phyloP scores from a whole-genome alignment of 2,888 invertebrate genomes.

The Drosophila lutescens region DNA sequence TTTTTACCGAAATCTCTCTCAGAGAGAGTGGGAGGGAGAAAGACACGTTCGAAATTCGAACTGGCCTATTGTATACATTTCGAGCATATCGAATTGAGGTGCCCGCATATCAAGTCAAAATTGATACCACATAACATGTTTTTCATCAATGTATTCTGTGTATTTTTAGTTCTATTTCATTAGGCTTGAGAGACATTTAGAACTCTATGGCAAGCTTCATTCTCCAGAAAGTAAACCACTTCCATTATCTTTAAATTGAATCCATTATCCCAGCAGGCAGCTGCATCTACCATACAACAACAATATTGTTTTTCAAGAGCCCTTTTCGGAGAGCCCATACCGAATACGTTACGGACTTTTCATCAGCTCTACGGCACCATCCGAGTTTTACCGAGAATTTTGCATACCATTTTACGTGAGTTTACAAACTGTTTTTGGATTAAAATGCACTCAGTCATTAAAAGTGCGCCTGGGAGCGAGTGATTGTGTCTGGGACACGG shows the following conservation, averaged over 20 bases:
- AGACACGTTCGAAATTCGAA: too few relatives aligned
- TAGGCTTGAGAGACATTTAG: not conserved
- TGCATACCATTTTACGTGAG: conserved; percentile 68
- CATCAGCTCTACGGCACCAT: conserved; percentile 17
- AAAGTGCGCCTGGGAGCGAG: conserved; percentile 69
- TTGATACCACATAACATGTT: too few relatives aligned
- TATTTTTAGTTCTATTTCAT: not conserved
- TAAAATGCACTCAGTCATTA: conserved; percentile 81
- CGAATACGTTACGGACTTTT: conserved; percentile 26
- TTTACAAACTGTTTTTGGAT: conserved; percentile 75
- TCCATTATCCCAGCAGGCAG: conserved; percentile 9
- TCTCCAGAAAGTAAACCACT: not conserved
- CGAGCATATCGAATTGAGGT: too few relatives aligned
- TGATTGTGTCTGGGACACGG: conserved; percentile 58
- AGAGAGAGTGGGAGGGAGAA: too few relatives aligned
- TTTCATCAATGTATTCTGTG: too few relatives aligned
- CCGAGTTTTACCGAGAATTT: conserved; percentile 38
- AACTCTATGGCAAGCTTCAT: not conserved
- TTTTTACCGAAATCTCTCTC: too few relatives aligned
- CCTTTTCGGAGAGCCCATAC: not conserved
- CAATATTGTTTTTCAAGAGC: conserved; percentile 3
- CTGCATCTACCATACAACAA: not conserved
- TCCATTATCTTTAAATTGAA: not conserved
- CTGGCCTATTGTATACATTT: too few relatives aligned
- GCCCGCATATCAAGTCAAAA: too few relatives aligned